These are phyloP conservation scores for Micrasema longulum DNA, from an alignment of 1,140 invertebrate species.

Conservation along the genomic window DNA sequence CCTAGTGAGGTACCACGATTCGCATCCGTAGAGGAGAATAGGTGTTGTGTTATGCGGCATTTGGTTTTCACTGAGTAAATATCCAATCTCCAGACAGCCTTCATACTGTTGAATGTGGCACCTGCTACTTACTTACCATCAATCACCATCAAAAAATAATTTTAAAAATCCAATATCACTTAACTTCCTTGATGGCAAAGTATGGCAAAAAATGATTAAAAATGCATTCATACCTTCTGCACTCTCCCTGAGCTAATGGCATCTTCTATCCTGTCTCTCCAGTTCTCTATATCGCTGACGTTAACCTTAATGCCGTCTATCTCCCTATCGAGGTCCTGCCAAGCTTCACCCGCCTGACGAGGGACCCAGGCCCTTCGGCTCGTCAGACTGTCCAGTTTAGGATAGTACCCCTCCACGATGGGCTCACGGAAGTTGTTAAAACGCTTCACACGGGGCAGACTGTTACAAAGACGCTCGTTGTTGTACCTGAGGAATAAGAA, in stretches of 20 bases:
- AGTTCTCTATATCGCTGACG: conserved; percentile 73
- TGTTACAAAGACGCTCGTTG: conserved; percentile 68
- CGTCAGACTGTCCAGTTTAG: conserved; percentile 71
- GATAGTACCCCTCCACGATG: conserved; percentile 70
- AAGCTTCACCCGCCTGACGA: conserved; percentile 66
- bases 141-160: no score
- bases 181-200: no score
- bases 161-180: no score
- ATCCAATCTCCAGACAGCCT: no score
- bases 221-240: conserved; percentile 34
- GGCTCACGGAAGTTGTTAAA: conserved; percentile 68
- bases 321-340: conserved; percentile 71
- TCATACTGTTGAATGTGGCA: no score
- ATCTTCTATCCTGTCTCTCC: conserved; percentile 76
- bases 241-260: conserved; percentile 76
- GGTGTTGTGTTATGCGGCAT: no score
- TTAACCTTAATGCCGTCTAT: conserved; percentile 71
- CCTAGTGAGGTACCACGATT: no score
- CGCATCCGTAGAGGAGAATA: no score
- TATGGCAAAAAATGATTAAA: no score
- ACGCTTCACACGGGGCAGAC: conserved; percentile 65
- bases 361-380: conserved; percentile 72
- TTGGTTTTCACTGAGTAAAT: no score
- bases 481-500: conserved; percentile 36
- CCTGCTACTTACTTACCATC: no score